Evolutionary conservation across 2,888 invertebrate genomes (phyloP).

Genomic region (Lasioglossum malachurum): DNA sequence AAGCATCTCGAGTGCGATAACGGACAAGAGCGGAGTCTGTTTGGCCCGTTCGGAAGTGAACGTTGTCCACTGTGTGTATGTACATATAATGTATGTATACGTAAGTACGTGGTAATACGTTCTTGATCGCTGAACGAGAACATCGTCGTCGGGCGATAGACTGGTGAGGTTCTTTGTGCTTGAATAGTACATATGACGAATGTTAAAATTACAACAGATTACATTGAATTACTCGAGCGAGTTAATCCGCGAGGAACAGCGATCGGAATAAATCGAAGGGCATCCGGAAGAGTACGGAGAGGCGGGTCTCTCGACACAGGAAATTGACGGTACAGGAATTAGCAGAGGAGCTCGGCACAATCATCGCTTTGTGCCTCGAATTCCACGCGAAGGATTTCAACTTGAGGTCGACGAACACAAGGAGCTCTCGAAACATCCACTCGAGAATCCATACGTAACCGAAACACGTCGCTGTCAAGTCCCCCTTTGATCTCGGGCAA

Average conservation of each 20-base stretch:
- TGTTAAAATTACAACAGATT: neutral
- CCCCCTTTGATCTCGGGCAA: slow-evolving; percentile 34
- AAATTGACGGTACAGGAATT: neutral
- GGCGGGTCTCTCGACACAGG: neutral
- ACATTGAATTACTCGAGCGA: neutral
- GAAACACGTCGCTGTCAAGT: slow-evolving; percentile 13
- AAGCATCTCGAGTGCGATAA: slow-evolving; percentile 22
- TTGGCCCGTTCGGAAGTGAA: slow-evolving; percentile 1
- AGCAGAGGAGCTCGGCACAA: slow-evolving; percentile 8
- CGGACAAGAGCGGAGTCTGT: slow-evolving; percentile 13
- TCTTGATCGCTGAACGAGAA: slow-evolving; percentile 38
- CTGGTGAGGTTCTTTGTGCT: slow-evolving; percentile 26
- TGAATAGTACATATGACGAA: slow-evolving; percentile 31
- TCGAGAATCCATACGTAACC: neutral
- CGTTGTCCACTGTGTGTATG: neutral
- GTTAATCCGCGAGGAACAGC: neutral
- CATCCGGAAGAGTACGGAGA: neutral
- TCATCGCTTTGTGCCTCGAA: slow-evolving; percentile 6
- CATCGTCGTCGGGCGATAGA: slow-evolving; percentile 37
- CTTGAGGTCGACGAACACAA: neutral
- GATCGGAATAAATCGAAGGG: neutral
- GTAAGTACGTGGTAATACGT: neutral
- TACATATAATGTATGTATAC: too few species aligned
- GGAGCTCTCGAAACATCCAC: neutral
- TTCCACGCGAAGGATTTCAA: neutral